A percentile compares a stretch with the other conserved stretches of the same genome.
Evolutionary conservation across 2,113 vertebrate genomes (phyloP).

Genomic region (Prochilodus magdalenae): DNA sequence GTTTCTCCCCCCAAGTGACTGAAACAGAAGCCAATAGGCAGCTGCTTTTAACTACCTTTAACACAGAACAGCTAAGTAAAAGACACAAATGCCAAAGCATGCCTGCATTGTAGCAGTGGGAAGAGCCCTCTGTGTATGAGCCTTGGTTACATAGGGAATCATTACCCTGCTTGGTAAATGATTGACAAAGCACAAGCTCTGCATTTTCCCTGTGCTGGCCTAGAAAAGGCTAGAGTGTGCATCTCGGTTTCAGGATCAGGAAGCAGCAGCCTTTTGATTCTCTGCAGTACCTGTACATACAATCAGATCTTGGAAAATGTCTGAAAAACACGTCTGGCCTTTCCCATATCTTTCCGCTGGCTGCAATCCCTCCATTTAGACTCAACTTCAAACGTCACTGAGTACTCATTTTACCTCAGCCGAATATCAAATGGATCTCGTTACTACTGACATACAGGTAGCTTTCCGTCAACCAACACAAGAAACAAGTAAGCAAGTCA

Average conservation of each 20-base stretch:
- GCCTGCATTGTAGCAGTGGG: neutral
- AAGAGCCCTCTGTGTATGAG: neutral
- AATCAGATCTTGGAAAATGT: slow-evolving; percentile 1
- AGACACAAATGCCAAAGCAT: neutral
- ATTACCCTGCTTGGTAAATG: slow-evolving; percentile 73
- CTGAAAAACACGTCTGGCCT: neutral
- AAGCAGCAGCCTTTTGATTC: slow-evolving; percentile 4
- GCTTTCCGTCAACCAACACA: neutral
- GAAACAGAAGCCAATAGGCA: too few species aligned
- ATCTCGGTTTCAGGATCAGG: slow-evolving; percentile 16
- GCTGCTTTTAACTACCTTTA: too few species aligned
- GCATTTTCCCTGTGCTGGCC: neutral
- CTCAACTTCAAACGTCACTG: neutral
- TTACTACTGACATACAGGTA: neutral
- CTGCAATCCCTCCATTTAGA: neutral
- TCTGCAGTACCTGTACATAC: neutral
- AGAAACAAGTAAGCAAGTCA: neutral
- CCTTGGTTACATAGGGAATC: slow-evolving; percentile 19
- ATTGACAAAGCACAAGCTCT: slow-evolving; percentile 62
- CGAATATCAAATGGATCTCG: neutral
- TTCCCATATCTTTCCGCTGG: neutral
- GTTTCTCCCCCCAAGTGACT: too few species aligned
- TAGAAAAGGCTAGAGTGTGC: neutral
- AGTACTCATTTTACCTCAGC: neutral
- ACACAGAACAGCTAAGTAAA: too few species aligned